Percentiles rank a stretch among this genome's conserved stretches.
Conservation (phyloP, 2,797 vertebrate species). For the Syngnathus acus region DNA sequence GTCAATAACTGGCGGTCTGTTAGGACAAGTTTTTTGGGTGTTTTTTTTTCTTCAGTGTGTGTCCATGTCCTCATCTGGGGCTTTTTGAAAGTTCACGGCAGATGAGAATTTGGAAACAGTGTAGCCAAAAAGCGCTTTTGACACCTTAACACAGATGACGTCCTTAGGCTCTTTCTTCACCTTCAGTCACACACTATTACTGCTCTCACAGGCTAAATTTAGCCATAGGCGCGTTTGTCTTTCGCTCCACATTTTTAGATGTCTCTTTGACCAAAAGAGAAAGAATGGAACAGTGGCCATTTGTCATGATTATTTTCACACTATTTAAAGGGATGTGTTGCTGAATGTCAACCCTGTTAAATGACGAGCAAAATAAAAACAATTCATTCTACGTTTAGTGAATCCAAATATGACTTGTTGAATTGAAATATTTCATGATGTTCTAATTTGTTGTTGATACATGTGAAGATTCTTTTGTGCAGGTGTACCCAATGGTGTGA, state of each 20-base stretch:
- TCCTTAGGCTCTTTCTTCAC: conserved; percentile 61
- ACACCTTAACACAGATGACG: conserved; percentile 55
- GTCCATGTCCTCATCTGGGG: conserved; percentile 43
- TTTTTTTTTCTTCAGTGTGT: conserved; percentile 7
- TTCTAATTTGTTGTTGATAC: too few species aligned
- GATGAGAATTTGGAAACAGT: conserved; percentile 42
- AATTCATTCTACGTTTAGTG: too few species aligned
- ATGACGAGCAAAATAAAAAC: conserved; percentile 24
- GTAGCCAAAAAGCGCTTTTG: conserved; percentile 52
- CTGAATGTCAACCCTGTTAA: conserved; percentile 55
- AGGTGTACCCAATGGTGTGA: neutral
- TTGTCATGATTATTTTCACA: conserved; percentile 44
- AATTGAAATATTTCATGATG: too few species aligned
- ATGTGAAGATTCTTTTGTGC: neutral
- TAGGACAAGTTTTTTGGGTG: neutral
- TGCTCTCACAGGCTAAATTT: conserved; percentile 62
- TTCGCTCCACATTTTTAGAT: conserved; percentile 48
- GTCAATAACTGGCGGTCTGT: neutral
- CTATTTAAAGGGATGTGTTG: conserved; percentile 39
- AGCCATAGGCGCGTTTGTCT: conserved; percentile 50
- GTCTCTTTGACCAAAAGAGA: conserved; percentile 31
- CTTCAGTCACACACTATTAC: conserved; percentile 70
- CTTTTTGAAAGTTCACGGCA: conserved; percentile 41
- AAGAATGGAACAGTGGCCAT: conserved; percentile 33
- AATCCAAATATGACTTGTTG: too few species aligned